A percentile compares a stretch with the other conserved stretches of the same genome.
Evolutionary conservation across 2,113 vertebrate genomes (phyloP).

Genomic region (Indicator indicator): DNA sequence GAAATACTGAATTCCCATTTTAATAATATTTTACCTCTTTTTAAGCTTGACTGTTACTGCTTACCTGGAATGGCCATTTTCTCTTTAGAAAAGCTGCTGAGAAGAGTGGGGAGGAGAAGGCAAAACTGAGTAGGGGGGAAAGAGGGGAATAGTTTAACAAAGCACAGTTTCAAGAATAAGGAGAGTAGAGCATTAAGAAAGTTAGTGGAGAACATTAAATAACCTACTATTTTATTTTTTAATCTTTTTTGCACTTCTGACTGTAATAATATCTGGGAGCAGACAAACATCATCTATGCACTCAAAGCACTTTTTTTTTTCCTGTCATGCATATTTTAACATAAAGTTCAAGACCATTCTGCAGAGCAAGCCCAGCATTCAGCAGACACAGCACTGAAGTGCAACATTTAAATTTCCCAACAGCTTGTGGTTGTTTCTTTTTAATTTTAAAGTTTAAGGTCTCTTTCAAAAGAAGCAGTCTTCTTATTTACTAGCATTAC

Average conservation of each 20-base stretch:
- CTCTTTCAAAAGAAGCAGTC: conserved; percentile 60
- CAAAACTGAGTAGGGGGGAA: background rate
- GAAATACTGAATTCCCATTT: conserved; percentile 64
- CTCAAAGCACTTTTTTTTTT: conserved; percentile 30
- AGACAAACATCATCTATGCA: conserved; percentile 40
- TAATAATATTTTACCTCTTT: conserved; percentile 14
- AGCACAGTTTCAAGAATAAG: background rate
- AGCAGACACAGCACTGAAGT: background rate
- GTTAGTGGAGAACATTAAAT: background rate
- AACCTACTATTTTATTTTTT: background rate
- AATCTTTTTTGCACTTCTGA: background rate
- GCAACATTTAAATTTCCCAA: conserved; percentile 45
- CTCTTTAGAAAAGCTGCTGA: background rate
- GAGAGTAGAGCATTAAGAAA: background rate
- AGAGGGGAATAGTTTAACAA: background rate
- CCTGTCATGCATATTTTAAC: conserved; percentile 51
- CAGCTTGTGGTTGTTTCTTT: background rate
- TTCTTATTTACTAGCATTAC: conserved; percentile 72
- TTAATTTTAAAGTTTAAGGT: conserved; percentile 55
- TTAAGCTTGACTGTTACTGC: background rate
- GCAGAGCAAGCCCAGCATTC: conserved; percentile 50
- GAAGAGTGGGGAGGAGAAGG: background rate
- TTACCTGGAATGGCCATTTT: background rate
- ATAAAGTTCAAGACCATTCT: conserved; percentile 58
- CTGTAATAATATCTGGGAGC: background rate